Evolutionary conservation across 2,888 invertebrate genomes (phyloP).

Genomic region (Sphaeridia pumilis): DNA sequence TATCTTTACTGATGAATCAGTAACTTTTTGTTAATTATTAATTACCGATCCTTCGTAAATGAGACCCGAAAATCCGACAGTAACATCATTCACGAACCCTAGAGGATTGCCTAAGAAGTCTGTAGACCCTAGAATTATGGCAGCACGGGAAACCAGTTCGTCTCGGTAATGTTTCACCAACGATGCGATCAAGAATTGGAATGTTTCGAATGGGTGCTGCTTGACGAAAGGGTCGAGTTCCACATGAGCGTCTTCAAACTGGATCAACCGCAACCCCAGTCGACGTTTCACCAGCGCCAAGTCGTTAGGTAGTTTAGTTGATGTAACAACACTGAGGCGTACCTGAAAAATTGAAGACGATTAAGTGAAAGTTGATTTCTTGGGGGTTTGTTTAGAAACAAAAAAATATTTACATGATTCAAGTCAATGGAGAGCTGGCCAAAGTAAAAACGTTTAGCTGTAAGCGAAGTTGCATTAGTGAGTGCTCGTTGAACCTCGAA

Average conservation of each 20-base stretch:
- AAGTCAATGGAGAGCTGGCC: slow-evolving; percentile 66
- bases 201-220: slow-evolving; percentile 82
- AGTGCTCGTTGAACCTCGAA: slow-evolving; percentile 67
- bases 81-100: slow-evolving; percentile 88
- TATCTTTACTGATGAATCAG: neutral
- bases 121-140: slow-evolving; percentile 86
- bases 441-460: slow-evolving; percentile 76
- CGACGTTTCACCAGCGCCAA: slow-evolving; percentile 70
- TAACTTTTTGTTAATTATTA: neutral
- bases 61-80: slow-evolving; percentile 84
- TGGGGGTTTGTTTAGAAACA: neutral
- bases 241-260: slow-evolving; percentile 92
- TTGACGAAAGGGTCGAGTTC: slow-evolving; percentile 79
- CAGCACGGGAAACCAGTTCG: slow-evolving; percentile 90
- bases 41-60: slow-evolving; percentile 66
- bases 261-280: slow-evolving; percentile 75
- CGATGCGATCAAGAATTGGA: slow-evolving; percentile 65
- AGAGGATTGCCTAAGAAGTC: slow-evolving; percentile 97
- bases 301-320: slow-evolving; percentile 64
- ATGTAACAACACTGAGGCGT: slow-evolving; percentile 77
- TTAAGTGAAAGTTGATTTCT: neutral
- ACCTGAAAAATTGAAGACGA: slow-evolving; percentile 46
- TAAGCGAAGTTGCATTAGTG: slow-evolving; percentile 64
- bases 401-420: slow-evolving; percentile 50
- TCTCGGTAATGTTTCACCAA: slow-evolving; percentile 77